Percentiles rank a stretch among this genome's conserved stretches.
Conservation (phyloP, 1,140 invertebrate genomes). For the Penaeus chinensis region DNA sequence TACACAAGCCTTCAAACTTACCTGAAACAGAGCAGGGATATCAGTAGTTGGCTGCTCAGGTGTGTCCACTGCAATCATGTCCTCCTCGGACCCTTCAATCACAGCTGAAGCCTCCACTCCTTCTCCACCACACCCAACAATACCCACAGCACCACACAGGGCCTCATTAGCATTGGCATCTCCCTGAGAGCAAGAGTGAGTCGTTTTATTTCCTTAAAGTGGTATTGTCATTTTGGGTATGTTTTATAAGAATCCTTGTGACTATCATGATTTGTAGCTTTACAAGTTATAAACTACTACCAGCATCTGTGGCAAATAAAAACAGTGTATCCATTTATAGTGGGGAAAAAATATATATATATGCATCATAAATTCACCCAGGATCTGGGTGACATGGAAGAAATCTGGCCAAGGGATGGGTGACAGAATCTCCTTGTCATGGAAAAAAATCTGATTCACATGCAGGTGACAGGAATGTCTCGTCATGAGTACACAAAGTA, state of each 20-base stretch:
- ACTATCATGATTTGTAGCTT: background rate
- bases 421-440: too few relatives aligned
- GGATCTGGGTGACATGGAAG: too few relatives aligned
- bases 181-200: conserved; percentile 27
- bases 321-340: too few relatives aligned
- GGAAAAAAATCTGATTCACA: too few relatives aligned
- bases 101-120: conserved; percentile 63
- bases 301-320: background rate
- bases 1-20: background rate
- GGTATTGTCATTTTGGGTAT: too few relatives aligned
- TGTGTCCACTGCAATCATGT: conserved; percentile 64
- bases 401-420: too few relatives aligned
- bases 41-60: conserved; percentile 62
- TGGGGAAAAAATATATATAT: too few relatives aligned
- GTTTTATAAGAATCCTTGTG: background rate
- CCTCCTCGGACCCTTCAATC: conserved; percentile 64
- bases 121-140: conserved; percentile 57
- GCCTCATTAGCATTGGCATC: conserved; percentile 63
- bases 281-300: background rate
- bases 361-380: too few relatives aligned
- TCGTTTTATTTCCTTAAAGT: too few relatives aligned
- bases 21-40: conserved; percentile 60
- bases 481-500: too few relatives aligned
- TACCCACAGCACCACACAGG: conserved; percentile 60
- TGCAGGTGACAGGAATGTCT: too few relatives aligned